Evolutionary conservation across 2,797 vertebrate species (phyloP).

Genomic region (Liasis olivaceus): DNA sequence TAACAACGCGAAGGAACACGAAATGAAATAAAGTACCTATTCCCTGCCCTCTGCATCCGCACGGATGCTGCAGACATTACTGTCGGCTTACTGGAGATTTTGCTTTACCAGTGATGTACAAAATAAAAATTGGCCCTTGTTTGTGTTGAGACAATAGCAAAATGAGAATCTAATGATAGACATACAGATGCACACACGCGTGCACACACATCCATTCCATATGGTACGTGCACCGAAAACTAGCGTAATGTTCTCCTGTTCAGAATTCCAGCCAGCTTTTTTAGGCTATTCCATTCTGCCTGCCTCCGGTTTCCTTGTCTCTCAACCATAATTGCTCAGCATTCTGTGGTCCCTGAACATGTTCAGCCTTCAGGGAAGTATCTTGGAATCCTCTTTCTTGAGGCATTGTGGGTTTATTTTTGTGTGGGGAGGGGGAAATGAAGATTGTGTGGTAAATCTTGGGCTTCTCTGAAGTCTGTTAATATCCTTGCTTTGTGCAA

Average conservation of each 20-base stretch:
- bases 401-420: too few relatives aligned
- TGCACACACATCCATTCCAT: not conserved
- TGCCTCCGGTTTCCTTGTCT: not conserved
- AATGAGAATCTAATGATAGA: not conserved
- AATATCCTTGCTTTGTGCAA: not conserved
- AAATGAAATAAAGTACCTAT: constrained; percentile 44
- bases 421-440: too few relatives aligned
- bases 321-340: not conserved
- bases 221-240: too few relatives aligned
- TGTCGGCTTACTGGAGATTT: constrained; percentile 30
- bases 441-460: not conserved
- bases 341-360: not conserved
- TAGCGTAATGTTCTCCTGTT: too few relatives aligned
- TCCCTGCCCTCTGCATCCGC: not conserved
- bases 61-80: constrained; percentile 29
- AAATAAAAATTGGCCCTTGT: not conserved
- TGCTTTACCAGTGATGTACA: constrained; percentile 45
- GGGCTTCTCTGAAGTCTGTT: not conserved
- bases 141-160: not conserved
- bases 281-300: too few relatives aligned
- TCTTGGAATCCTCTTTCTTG: not conserved
- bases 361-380: not conserved
- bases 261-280: not conserved
- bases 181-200: too few relatives aligned
- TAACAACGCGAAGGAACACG: constrained; percentile 60